Base-by-base conservation (phyloP, 1,140 invertebrate genomes). In the Drosophila orena region DNA sequence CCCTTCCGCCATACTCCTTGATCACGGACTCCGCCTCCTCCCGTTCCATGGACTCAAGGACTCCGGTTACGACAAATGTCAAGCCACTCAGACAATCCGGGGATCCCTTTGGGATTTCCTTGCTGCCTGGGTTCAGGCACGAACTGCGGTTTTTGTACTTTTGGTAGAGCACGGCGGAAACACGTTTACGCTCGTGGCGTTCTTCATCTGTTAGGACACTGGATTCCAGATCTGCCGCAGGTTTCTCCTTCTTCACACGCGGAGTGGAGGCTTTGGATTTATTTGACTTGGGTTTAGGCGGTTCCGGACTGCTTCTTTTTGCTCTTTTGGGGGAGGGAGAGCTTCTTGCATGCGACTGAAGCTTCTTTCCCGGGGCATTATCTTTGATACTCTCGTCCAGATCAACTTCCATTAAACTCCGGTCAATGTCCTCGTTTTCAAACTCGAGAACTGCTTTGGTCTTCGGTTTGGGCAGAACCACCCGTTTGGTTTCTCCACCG, bases 1-100 rank as follows among this genome's bases (percentile, higher is more conserved):
- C 94, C 91, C 95, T 95, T 1, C 97, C 98, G 22, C 97, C 97
- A 92, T 97, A 97, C 74, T 96, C 95, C 62, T 95, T 95, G 27
- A 98, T 95, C 11, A 98, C 92, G 20, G 94, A 94, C 43, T 94
- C 94, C 20, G 95, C 94, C 81, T 98, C 97, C 35, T 97, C 96
- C 34, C 96, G 93, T 88, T 98, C 97, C 74, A 99, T 93, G 0
- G 97, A 98, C 89, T 98, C 97, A 11, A 98, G 93, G 5, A 98
- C 96, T 20, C 98, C 98, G 64, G 97, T 98, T 44, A 97, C 93
- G 8, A 98, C 92, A 92, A 99, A 98, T 27, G 95, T 96, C 69
- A 96, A 92, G 55, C 96, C 96, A 54, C 94, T 94, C 4, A 98
- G 92, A 89, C 97, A 97, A 88, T 95, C 93, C 20, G 95, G 94